Evolutionary conservation across 2,888 invertebrate species (phyloP).

Genomic region (Nomada flava): DNA sequence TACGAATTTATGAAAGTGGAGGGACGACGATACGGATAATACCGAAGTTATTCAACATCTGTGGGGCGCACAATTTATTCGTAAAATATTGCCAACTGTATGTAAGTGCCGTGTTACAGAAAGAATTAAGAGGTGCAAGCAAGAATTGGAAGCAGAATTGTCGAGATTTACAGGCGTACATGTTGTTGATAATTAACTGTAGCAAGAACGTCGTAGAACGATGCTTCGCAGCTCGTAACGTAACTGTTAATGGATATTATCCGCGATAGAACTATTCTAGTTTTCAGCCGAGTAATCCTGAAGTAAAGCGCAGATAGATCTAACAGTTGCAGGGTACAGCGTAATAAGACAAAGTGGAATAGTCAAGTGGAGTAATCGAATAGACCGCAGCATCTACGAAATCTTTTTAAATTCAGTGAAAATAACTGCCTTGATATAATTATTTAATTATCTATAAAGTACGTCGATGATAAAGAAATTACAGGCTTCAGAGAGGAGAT

Average conservation of each 20-base stretch:
- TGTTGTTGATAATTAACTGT: conserved; percentile 61
- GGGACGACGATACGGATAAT: background rate
- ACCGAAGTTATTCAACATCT: background rate
- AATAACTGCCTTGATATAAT: no score
- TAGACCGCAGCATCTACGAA: no score
- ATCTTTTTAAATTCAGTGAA: no score
- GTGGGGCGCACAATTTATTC: conserved; percentile 9
- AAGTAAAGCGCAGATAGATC: conserved; percentile 54
- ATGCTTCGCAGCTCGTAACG: conserved; percentile 62
- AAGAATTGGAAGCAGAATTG: conserved; percentile 46
- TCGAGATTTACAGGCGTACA: conserved; percentile 47
- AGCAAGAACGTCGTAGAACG: conserved; percentile 54
- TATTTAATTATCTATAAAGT: no score
- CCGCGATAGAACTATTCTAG: conserved; percentile 63
- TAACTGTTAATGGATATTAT: conserved; percentile 64
- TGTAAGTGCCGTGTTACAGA: conserved; percentile 14
- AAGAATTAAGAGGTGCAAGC: conserved; percentile 42
- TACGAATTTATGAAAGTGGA: background rate
- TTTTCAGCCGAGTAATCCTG: conserved; percentile 61
- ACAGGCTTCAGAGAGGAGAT: no score
- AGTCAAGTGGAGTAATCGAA: conserved; percentile 59
- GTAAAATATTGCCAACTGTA: conserved; percentile 32
- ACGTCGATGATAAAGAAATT: no score
- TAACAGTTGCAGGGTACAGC: conserved; percentile 50
- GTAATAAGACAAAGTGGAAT: conserved; percentile 62